phyloP scores from a whole-genome alignment of 2,797 vertebrate genomes.

The Esox masquinongy region DNA sequence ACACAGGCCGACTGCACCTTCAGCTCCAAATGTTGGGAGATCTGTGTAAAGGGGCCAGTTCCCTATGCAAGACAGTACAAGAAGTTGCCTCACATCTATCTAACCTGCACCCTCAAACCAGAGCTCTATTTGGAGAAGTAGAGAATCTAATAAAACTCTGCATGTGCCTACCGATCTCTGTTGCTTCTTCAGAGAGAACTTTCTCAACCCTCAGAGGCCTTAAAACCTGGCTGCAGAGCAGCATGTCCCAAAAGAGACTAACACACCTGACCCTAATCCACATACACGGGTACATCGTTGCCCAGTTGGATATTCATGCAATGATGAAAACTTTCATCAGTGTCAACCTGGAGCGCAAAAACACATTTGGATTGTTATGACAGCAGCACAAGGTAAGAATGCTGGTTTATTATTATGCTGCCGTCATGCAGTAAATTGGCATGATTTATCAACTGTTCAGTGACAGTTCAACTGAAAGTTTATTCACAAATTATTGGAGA shows the following conservation, averaged over 20 bases:
- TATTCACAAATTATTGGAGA: no score
- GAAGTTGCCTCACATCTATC: neutral
- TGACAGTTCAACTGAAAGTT: no score
- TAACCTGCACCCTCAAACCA: neutral
- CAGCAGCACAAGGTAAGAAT: no score
- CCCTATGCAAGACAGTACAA: neutral
- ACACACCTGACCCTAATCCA: slow-evolving; percentile 12
- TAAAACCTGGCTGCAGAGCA: slow-evolving; percentile 9
- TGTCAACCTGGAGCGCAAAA: slow-evolving; percentile 1
- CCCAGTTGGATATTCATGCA: neutral
- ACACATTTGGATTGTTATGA: slow-evolving; percentile 8
- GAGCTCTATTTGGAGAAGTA: neutral
- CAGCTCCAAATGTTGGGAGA: neutral
- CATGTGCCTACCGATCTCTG: slow-evolving; percentile 12
- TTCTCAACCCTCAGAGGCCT: neutral
- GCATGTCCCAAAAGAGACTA: neutral
- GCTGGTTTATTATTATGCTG: no score
- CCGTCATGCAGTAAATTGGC: no score
- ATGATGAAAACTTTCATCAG: slow-evolving; percentile 7
- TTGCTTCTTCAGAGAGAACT: neutral
- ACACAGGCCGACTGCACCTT: neutral
- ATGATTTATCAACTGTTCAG: no score
- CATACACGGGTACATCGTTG: slow-evolving; percentile 9
- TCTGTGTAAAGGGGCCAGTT: neutral
- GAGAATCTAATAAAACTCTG: slow-evolving; percentile 1